Conservation (phyloP, 2,113 vertebrate genomes). For the Gnathonemus echidnorhynchus region DNA sequence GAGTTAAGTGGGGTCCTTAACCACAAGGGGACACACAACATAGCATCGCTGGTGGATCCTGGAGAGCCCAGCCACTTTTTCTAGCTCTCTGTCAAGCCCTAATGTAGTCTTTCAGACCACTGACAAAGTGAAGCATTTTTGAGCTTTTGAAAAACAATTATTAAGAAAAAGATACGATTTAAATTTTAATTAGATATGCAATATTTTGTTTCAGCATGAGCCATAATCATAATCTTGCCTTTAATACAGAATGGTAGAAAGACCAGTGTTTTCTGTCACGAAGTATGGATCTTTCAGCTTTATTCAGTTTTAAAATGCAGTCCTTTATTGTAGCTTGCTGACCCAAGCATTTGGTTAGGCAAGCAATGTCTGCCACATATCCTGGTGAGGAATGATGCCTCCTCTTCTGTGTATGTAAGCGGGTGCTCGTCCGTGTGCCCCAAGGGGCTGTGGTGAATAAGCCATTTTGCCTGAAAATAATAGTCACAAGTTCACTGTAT, state of each 20-base stretch:
- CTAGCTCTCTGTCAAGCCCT: background rate
- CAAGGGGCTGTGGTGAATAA: background rate
- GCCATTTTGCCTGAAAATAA: background rate
- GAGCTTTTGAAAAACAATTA: background rate
- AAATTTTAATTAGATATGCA: background rate
- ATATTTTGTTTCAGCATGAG: background rate
- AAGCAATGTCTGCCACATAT: background rate
- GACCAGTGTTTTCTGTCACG: background rate
- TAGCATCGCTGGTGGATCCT: background rate
- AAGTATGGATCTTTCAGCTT: background rate
- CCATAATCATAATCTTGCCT: background rate
- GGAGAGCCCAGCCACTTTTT: background rate
- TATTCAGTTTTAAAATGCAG: background rate
- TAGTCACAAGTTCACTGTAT: background rate
- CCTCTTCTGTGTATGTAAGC: background rate
- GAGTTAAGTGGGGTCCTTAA: constrained; percentile 14
- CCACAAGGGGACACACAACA: background rate
- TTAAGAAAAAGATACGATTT: background rate
- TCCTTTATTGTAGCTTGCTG: background rate
- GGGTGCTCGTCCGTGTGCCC: background rate
- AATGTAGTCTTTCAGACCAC: background rate
- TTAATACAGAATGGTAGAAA: background rate
- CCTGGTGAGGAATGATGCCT: background rate
- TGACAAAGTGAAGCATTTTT: background rate
- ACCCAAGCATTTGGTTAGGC: background rate